Conservation (phyloP, 1,140 invertebrate genomes). For the Lordiphosa clarofinis region DNA sequence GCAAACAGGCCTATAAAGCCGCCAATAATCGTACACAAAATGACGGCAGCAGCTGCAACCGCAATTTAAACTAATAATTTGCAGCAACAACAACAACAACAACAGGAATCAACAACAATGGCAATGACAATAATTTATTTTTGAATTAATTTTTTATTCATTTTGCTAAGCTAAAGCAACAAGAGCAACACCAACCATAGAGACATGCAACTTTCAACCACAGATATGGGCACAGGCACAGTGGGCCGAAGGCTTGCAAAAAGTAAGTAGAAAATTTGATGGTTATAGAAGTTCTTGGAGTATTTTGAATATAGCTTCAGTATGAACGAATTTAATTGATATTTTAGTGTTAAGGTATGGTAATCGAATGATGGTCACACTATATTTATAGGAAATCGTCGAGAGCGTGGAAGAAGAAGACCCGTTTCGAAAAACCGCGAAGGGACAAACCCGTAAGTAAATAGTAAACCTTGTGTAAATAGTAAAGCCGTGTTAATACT, state of each 20-base stretch:
- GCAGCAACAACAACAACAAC: conserved; percentile 35
- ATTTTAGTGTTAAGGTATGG: no score
- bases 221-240: conserved; percentile 27
- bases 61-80: conserved; percentile 74
- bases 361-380: no score
- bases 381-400: no score
- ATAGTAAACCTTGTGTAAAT: no score
- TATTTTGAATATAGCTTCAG: no score
- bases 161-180: conserved; percentile 47
- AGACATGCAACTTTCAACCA: conserved; percentile 48
- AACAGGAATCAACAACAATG: conserved; percentile 40
- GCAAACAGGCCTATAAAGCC: conserved; percentile 30
- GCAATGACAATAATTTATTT: conserved; percentile 75
- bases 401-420: no score
- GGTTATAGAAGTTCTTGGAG: no score
- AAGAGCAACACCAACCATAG: conserved; percentile 15
- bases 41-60: conserved; percentile 54
- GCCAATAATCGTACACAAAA: conserved; percentile 50
- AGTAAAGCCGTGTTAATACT: no score
- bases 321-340: no score
- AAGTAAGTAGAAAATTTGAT: no score
- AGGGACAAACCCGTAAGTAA: no score
- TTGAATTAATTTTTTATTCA: conserved; percentile 73
- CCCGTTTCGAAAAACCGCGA: no score
- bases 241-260: background rate